Evolutionary conservation across 2,797 vertebrate species (phyloP), one percentile per base, ranked within the genome.

Genomic region (Selene dorsalis): DNA sequence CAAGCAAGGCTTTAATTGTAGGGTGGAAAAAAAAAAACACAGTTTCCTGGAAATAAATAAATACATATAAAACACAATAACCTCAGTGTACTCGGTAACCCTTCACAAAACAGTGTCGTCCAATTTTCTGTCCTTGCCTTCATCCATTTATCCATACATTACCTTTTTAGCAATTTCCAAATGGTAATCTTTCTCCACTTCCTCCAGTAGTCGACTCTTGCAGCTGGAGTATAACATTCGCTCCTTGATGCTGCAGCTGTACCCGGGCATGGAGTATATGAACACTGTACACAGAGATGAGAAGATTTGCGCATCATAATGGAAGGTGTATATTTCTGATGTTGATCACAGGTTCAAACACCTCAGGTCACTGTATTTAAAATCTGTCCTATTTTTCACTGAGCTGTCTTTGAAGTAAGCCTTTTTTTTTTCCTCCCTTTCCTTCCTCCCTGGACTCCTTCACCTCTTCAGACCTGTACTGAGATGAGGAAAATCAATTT

Each of bases 181-280:
- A 72, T 94, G 94, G 77, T 97, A 98, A 63, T 97, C 96, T 90
- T 96, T 96, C 90, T 98, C 98, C 85, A 96, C 96, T 0, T 97
- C 97, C 82, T 99, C 98, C 18, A 99, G 95, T 85, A 99, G 94
- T 69, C 96, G 95, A 92, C 97, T 98, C 92, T 99, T 99, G 92
- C 98, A 99, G 95, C 97, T 99, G 70, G 98, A 99, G 90, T 99
- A 99, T 24, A 99, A 93, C 98, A 99, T 99, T 62, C 98, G 95
- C 87, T 99, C 98, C 86, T 97, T 99, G 88, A 99, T 96, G 88
- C 97, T 98, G 92, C 98, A 99, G 90, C 96, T 97, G 94, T 98
- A 98, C 6, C 98, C 98, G 0, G 98, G 98, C 98, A 99, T 99
- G 68, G 98, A 99, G 95, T 99, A 99, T 89, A 99, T 98, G 80